These are phyloP conservation scores for Aplodontia rufa DNA, from an alignment of 2,113 vertebrate genomes.

Conservation along the genomic window DNA sequence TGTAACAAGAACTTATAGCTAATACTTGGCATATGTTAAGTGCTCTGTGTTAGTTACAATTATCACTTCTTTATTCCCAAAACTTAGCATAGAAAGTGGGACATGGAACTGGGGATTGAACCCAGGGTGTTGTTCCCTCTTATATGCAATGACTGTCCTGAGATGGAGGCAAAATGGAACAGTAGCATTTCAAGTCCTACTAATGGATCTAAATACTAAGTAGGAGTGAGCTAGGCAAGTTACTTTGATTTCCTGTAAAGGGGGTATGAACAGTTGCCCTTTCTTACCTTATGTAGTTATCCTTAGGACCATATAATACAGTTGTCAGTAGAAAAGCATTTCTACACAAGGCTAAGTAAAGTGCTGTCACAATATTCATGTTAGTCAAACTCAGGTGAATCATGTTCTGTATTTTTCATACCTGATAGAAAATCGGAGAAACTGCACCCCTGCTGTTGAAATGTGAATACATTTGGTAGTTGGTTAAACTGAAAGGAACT, in stretches of 20 bases:
- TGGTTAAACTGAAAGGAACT: not conserved
- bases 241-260: not conserved
- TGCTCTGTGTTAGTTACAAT: not conserved
- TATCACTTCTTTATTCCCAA: not conserved
- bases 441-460: not conserved
- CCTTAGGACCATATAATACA: not conserved
- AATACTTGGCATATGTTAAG: not conserved
- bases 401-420: not conserved
- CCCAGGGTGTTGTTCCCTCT: not conserved
- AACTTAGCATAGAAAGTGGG: not conserved
- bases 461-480: not conserved
- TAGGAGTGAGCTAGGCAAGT: not conserved
- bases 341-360: not conserved
- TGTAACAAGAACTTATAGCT: not conserved
- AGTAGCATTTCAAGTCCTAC: not conserved
- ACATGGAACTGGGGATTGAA: not conserved
- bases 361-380: not conserved
- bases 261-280: not conserved
- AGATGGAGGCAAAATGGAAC: not conserved
- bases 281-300: slow-evolving; percentile 6
- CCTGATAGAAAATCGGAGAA: not conserved
- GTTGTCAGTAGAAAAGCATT: not conserved
- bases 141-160: not conserved
- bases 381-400: not conserved
- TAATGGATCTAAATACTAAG: not conserved